Evolutionary conservation across 1,140 invertebrate genomes (phyloP).

Genomic region (Ostrea denselamellosa): DNA sequence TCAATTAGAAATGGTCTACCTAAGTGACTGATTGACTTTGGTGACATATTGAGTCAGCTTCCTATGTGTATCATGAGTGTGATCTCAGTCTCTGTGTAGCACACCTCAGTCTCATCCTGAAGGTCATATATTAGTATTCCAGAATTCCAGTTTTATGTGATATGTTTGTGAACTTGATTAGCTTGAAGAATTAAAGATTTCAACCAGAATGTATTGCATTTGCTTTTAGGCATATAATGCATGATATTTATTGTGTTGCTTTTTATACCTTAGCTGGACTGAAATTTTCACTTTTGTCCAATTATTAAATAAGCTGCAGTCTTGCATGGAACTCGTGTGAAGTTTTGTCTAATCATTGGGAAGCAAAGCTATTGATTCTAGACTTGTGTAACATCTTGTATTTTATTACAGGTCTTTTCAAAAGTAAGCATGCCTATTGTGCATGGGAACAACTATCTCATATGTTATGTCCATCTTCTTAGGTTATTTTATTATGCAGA

Average conservation of each 20-base stretch:
- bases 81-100: not conserved
- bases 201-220: not conserved
- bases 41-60: not conserved
- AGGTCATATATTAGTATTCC: not conserved
- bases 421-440: no score
- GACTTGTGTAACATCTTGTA: not conserved
- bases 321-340: no score
- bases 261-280: no score
- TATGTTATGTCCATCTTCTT: no score
- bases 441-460: no score
- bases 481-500: no score
- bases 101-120: not conserved
- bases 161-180: not conserved
- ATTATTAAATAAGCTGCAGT: no score
- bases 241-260: not conserved
- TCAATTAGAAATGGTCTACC: constrained; percentile 19
- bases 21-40: not conserved
- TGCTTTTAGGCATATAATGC: not conserved
- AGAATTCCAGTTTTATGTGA: not conserved
- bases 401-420: not conserved
- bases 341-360: not conserved
- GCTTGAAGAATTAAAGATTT: not conserved
- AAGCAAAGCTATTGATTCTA: not conserved
- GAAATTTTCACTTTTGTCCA: no score
- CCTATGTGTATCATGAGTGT: not conserved